Evolutionary conservation across 2,797 vertebrate species (phyloP).

Genomic region (Mastacembelus armatus): DNA sequence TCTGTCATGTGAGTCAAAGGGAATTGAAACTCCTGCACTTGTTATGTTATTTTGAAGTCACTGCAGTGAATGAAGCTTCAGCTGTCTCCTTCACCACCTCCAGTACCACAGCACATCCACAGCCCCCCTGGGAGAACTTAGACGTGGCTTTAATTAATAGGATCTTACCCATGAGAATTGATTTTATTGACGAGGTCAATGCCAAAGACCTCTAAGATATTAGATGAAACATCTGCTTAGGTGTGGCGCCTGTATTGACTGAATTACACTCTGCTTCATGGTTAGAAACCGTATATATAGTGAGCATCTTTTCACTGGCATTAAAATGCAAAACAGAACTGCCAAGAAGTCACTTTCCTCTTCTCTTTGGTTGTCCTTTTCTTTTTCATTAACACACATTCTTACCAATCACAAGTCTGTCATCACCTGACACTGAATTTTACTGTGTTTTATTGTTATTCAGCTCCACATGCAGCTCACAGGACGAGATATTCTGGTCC

Average conservation of each 20-base stretch:
- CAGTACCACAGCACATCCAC: constrained; percentile 4
- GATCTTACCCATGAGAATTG: background rate
- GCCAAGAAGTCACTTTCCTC: background rate
- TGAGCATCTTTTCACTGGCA: background rate
- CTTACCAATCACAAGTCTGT: too few relatives aligned
- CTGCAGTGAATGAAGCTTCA: background rate
- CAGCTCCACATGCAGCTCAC: constrained; percentile 51
- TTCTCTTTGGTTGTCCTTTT: background rate
- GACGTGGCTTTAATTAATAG: constrained; percentile 4
- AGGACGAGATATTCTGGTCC: constrained; percentile 49
- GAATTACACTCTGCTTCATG: background rate
- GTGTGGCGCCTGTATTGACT: background rate
- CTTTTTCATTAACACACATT: too few relatives aligned
- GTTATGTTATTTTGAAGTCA: constrained; percentile 10
- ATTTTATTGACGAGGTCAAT: constrained; percentile 1
- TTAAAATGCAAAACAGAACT: constrained; percentile 14
- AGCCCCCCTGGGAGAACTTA: background rate
- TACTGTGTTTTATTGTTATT: constrained; percentile 71
- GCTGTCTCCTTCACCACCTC: background rate
- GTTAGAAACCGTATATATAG: background rate
- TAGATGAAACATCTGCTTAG: constrained; percentile 11
- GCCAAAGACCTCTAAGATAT: constrained; percentile 27
- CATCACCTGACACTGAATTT: constrained; percentile 73
- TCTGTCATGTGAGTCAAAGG: constrained; percentile 4
- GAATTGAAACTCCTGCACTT: background rate